Evolutionary conservation across 2,888 invertebrate species (phyloP).

Genomic region (Meteorus colon): DNA sequence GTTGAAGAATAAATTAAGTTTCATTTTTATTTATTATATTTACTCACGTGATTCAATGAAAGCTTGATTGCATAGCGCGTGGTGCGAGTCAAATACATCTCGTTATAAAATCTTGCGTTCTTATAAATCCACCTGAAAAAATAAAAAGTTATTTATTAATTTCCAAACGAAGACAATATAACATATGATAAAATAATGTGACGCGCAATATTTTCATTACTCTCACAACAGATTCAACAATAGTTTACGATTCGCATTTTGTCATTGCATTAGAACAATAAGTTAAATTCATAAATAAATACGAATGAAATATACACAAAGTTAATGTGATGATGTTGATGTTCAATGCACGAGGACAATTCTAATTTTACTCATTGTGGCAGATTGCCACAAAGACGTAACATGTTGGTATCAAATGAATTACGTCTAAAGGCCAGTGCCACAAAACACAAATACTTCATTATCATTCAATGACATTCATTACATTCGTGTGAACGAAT

Average conservation of each 20-base stretch:
- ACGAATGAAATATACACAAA: background rate
- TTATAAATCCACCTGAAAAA: conserved; percentile 56
- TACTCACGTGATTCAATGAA: conserved; percentile 63
- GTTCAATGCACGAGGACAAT: conserved; percentile 19
- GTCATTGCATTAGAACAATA: background rate
- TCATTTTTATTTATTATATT: conserved; percentile 1
- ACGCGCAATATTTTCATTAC: background rate
- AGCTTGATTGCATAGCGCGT: conserved; percentile 63
- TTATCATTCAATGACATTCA: background rate
- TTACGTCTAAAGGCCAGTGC: conserved; percentile 40
- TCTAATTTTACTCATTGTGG: conserved; percentile 47
- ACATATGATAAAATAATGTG: background rate
- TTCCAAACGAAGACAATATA: background rate
- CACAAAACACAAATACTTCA: conserved; percentile 7
- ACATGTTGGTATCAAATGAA: conserved; percentile 28
- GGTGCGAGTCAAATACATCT: conserved; percentile 63
- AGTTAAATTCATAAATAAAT: background rate
- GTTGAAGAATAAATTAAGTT: conserved; percentile 6
- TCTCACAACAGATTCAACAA: background rate
- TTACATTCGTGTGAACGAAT: background rate
- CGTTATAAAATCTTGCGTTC: conserved; percentile 51
- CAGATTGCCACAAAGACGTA: conserved; percentile 41
- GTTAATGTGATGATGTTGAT: background rate
- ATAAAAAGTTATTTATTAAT: conserved; percentile 24
- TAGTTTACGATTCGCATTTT: background rate